Percentiles rank a stretch among this genome's conserved stretches.
phyloP scores from a whole-genome alignment of 1,140 invertebrate genomes.

The Microplitis mediator region DNA sequence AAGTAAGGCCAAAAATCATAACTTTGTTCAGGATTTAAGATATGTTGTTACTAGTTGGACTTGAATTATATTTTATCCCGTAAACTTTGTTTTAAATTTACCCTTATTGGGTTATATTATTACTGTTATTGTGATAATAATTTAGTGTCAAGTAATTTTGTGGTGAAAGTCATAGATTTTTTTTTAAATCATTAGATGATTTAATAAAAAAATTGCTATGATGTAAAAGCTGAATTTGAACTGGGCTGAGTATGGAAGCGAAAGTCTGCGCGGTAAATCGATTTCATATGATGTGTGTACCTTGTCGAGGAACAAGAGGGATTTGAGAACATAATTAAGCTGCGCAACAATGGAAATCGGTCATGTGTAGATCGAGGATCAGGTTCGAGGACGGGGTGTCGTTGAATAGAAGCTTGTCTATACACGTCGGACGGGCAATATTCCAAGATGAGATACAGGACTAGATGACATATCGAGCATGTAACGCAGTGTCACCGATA shows the following conservation, averaged over 20 bases:
- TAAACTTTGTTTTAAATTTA: background rate
- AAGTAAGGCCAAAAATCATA: slow-evolving; percentile 3
- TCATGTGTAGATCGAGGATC: slow-evolving; percentile 14
- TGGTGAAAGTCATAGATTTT: too few species aligned
- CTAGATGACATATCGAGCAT: background rate
- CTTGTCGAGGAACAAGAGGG: slow-evolving; percentile 4
- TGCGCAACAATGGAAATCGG: slow-evolving; percentile 13
- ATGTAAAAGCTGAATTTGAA: too few species aligned
- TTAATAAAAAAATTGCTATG: too few species aligned
- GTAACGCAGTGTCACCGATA: background rate
- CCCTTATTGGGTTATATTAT: too few species aligned
- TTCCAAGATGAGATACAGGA: slow-evolving; percentile 5
- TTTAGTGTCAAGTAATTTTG: too few species aligned
- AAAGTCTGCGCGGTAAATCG: too few species aligned
- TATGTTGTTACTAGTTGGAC: background rate
- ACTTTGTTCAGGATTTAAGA: background rate
- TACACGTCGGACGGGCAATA: slow-evolving; percentile 1
- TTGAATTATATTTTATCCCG: background rate
- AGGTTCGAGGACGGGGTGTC: background rate
- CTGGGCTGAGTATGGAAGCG: too few species aligned
- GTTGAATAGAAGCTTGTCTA: slow-evolving; percentile 15
- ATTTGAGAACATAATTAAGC: slow-evolving; percentile 15
- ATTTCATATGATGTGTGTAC: too few species aligned
- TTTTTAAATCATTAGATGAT: too few species aligned
- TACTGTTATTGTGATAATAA: too few species aligned